Base-by-base conservation (phyloP, 2,113 vertebrate species). In the Periophthalmus modestus region DNA sequence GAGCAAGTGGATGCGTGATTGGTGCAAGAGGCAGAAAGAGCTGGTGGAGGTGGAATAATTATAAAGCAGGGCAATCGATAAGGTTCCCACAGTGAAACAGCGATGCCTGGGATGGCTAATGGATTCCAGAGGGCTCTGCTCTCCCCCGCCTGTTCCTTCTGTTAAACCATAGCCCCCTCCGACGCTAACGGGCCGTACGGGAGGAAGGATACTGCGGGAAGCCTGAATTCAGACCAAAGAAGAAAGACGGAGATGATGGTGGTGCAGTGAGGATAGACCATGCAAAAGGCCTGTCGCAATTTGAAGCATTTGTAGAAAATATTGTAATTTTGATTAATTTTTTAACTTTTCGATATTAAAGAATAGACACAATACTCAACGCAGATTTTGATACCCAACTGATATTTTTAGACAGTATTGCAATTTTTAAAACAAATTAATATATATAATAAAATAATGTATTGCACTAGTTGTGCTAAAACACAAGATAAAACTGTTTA, bases 71-170 rank as follows among this genome's bases (percentile, higher is more conserved):
- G 84, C 87, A 84, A 94, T 93, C 92, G 92, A 93, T 94, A 93
- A 85, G 92, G 92, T 94, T 94, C 92, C 91, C 93, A 93, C 91
- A 93, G 91, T 82, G 86, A 85, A 91, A 88, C 87, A 69, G 77
- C 80, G 91, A 91, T 88, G 91, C 86, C 85, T 88, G 85, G 55
- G 77, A 85, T 69, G 81, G 81, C 88, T 93, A 93, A 94, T 93
- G 90, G 90, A 93, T 92, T 92, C 88, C 88, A 92, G 88, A 84
- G 81, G 68, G 72, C 80, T 89, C 83, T 74, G 81, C 33, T 36
- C 72, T 43, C 69, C 47, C 57, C 23, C 34, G 21, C 71, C 52
- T 46, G 48, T 69, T 36, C 74, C 67, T 58, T 9, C 79, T 57
- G 71, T 73, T 78, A 63, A 76, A 74, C 61, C 72, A 77, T 63